Conservation (phyloP, 2,888 invertebrate genomes). For the Leptinotarsa tumamoca region DNA sequence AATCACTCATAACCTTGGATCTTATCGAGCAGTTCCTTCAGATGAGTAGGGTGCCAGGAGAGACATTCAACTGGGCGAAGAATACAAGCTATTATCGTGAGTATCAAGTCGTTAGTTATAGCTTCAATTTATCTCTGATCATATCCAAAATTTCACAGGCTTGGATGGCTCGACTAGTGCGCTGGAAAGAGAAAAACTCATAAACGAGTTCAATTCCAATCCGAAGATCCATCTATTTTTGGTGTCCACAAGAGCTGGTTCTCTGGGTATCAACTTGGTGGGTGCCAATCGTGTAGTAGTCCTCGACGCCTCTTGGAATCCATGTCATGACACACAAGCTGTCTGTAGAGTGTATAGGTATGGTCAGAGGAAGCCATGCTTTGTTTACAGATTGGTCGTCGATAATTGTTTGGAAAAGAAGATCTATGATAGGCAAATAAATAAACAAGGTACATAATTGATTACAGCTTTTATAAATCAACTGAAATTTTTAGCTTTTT, state of each 20-base stretch:
- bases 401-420: constrained; percentile 97
- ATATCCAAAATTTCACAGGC: constrained; percentile 68
- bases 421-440: constrained; percentile 98
- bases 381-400: constrained; percentile 95
- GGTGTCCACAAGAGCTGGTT: constrained; percentile 96
- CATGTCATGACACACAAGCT: constrained; percentile 97
- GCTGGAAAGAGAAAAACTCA: constrained; percentile 93
- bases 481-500: too few relatives aligned
- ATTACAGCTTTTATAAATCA: too few relatives aligned
- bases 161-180: constrained; percentile 97
- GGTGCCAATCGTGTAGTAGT: constrained; percentile 98
- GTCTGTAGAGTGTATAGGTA: constrained; percentile 96
- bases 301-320: constrained; percentile 99
- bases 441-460: constrained; percentile 82
- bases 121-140: not conserved
- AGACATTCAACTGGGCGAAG: constrained; percentile 83
- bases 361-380: constrained; percentile 94
- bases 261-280: constrained; percentile 95
- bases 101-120: constrained; percentile 61
- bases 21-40: constrained; percentile 94
- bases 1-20: constrained; percentile 94
- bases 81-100: constrained; percentile 92
- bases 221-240: constrained; percentile 89
- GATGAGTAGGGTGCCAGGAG: constrained; percentile 76
- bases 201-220: constrained; percentile 95